Evolutionary conservation across 2,113 vertebrate genomes (phyloP).

Genomic region (Ploceus nigricollis): DNA sequence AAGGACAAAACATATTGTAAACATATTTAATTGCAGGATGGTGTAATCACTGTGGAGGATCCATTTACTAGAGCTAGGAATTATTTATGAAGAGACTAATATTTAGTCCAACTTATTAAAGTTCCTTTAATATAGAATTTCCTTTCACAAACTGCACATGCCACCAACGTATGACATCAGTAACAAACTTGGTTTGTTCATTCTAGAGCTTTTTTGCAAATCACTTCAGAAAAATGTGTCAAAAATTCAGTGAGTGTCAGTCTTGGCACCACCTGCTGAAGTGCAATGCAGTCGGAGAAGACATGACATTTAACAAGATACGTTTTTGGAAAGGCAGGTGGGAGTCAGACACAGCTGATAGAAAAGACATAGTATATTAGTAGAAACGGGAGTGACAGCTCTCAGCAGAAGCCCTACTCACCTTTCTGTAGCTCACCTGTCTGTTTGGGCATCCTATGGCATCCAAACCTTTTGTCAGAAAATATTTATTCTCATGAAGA

Average conservation of each 20-base stretch:
- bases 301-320: background rate
- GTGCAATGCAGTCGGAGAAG: background rate
- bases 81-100: background rate
- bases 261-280: background rate
- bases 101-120: background rate
- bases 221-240: background rate
- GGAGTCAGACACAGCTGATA: background rate
- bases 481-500: background rate
- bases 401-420: background rate
- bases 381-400: background rate
- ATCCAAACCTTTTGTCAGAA: background rate
- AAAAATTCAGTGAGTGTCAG: background rate
- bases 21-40: conserved; percentile 35
- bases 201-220: background rate
- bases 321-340: background rate
- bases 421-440: background rate
- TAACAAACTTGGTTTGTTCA: background rate
- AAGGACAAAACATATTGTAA: conserved; percentile 10
- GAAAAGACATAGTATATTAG: background rate
- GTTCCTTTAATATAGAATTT: background rate
- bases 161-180: background rate
- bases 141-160: background rate
- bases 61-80: background rate
- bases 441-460: background rate
- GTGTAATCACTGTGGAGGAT: conserved; percentile 9